phyloP scores from a whole-genome alignment of 2,888 invertebrate species.

The Sisyra terminalis region DNA sequence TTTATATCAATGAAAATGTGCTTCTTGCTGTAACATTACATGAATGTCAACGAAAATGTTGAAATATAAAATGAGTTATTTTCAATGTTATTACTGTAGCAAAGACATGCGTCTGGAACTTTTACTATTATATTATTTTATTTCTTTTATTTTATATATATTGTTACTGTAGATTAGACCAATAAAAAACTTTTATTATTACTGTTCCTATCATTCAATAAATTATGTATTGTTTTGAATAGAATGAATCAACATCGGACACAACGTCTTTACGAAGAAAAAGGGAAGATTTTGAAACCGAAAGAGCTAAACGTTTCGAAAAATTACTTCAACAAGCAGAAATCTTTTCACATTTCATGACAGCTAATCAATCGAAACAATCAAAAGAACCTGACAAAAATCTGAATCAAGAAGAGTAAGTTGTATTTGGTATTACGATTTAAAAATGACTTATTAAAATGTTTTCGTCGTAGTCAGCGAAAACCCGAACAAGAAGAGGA shows the following conservation, averaged over 20 bases:
- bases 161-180: too few relatives aligned
- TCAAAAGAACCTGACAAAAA: constrained; percentile 22
- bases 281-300: constrained; percentile 74
- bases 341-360: constrained; percentile 96
- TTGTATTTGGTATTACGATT: too few relatives aligned
- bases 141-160: too few relatives aligned
- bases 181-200: too few relatives aligned
- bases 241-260: constrained; percentile 52
- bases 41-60: too few relatives aligned
- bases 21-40: too few relatives aligned
- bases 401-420: constrained; percentile 32
- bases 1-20: too few relatives aligned
- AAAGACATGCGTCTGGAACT: too few relatives aligned
- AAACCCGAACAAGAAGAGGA: constrained; percentile 99
- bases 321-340: constrained; percentile 95
- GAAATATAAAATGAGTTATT: too few relatives aligned
- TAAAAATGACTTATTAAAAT: too few relatives aligned
- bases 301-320: constrained; percentile 87
- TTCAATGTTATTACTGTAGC: too few relatives aligned
- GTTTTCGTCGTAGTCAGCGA: constrained; percentile 87
- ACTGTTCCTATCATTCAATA: not conserved
- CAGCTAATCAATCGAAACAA: constrained; percentile 48
- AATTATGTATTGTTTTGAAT: constrained; percentile 10
- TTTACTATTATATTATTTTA: too few relatives aligned
- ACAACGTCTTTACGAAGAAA: constrained; percentile 42